These are phyloP conservation scores for Neoaliturus tenellus DNA, from an alignment of 2,888 invertebrate species.

Conservation along the genomic window DNA sequence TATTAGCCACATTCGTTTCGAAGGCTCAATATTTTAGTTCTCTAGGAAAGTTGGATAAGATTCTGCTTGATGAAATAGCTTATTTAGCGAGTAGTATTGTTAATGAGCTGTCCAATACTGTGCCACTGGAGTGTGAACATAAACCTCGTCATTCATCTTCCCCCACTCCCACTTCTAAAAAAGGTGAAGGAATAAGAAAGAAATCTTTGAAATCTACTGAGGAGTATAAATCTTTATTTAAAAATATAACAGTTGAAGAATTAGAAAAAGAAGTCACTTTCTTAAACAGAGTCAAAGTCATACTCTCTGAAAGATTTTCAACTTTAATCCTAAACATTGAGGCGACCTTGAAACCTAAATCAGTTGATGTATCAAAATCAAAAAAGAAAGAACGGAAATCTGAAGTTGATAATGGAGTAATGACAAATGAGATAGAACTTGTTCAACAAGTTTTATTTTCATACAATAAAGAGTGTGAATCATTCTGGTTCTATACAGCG, in stretches of 20 bases:
- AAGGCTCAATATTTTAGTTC: not conserved
- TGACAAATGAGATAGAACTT: not conserved
- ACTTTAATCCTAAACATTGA: not conserved
- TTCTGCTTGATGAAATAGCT: not conserved
- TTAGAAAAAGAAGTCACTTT: not conserved
- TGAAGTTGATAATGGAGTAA: not conserved
- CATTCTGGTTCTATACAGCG: not conserved
- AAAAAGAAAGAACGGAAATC: slow-evolving; percentile 4
- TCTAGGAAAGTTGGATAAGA: not conserved
- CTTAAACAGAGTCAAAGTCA: not conserved
- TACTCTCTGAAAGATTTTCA: not conserved
- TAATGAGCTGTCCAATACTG: not conserved
- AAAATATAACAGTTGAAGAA: not conserved
- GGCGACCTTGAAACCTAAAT: not conserved
- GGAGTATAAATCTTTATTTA: not conserved
- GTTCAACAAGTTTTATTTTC: not conserved
- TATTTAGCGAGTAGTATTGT: not conserved
- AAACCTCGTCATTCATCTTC: not conserved
- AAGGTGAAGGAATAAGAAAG: not conserved
- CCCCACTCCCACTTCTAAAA: not conserved
- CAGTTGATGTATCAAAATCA: not conserved
- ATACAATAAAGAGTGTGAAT: slow-evolving; percentile 31
- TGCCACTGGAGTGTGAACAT: not conserved
- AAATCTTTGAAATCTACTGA: not conserved
- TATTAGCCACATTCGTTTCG: not conserved